Evolutionary conservation across 1,140 invertebrate species (phyloP), one percentile per base, ranked within the genome.

Genomic region (Drosophila jambulina): DNA sequence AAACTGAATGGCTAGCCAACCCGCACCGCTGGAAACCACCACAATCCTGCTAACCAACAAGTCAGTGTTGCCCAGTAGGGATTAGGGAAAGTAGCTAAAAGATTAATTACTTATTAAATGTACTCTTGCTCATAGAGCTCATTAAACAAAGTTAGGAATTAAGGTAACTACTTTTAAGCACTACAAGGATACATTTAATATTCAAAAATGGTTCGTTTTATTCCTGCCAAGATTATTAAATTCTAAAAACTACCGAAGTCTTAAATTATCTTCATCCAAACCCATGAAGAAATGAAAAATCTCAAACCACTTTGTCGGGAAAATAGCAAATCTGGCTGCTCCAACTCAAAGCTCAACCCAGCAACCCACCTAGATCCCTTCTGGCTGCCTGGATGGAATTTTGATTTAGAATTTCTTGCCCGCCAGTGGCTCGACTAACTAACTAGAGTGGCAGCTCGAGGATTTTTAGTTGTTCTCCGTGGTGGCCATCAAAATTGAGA

Each of bases 361-460:
- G 21, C 43, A 49, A 51, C 36, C 69, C 68, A 72, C 70, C 70
- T 74, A 51, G 46, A 69, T 75, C 59, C 58, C 68, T 78, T 60
- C 49, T 58, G 49, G 54, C 74, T 78, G 68, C 54, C 80, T 51
- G 77, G 68, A 36, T 67, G 58, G 64, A 88, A 87, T 87, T 87
- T 78, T 87, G 85, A 87, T 87, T 88, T 87, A 90, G 77, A 80
- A 74, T 88, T 88, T 83, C 75, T 71, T 78, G 75, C 75, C 57
- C 45, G 53, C 23, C 63, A 49, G 42, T 75, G 48, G 48, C 62
- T 21, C 64, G 65, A 82, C 78, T 82, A 85, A 86, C 82, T 80
- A 82, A 82, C 79, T 82, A 61, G 32, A 68, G 49, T 61, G 51
- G 42, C 74, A 75, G 58, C 67, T 79, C 60, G 62, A 64, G 59